Evolutionary conservation across 1,140 invertebrate genomes (phyloP).

Genomic region (Acromyrmex heyeri): DNA sequence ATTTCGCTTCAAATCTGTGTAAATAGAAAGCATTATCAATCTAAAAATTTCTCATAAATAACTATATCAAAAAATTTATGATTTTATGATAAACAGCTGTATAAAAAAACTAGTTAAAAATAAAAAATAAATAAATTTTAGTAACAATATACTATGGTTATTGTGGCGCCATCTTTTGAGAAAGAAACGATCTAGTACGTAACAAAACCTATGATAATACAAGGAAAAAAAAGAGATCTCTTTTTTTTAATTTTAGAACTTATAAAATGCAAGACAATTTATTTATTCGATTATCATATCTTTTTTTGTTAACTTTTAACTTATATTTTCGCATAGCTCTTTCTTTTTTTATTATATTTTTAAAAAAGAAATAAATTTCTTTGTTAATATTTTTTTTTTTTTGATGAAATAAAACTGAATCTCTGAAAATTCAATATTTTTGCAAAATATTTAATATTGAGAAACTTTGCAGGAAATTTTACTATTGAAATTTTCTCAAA

Average conservation of each 20-base stretch:
- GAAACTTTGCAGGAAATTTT: background rate
- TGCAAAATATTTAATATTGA: background rate
- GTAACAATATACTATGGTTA: background rate
- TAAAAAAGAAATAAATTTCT: background rate
- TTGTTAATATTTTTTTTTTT: background rate
- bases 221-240: background rate
- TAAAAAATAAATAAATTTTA: background rate
- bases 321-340: background rate
- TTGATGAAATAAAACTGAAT: background rate
- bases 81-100: background rate
- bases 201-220: conserved; percentile 29
- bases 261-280: conserved; percentile 22
- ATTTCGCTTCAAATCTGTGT: background rate
- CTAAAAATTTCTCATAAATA: background rate
- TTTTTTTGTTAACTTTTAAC: background rate
- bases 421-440: background rate
- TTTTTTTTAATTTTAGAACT: conserved; percentile 17
- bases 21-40: conserved; percentile 2
- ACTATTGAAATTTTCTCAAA: background rate
- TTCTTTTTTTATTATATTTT: background rate
- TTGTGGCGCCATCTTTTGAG: conserved; percentile 44
- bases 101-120: background rate
- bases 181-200: background rate
- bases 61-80: background rate
- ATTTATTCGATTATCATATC: background rate